Conservation (phyloP, 1,140 invertebrate genomes). For the Yoshiicerus persimilis region DNA sequence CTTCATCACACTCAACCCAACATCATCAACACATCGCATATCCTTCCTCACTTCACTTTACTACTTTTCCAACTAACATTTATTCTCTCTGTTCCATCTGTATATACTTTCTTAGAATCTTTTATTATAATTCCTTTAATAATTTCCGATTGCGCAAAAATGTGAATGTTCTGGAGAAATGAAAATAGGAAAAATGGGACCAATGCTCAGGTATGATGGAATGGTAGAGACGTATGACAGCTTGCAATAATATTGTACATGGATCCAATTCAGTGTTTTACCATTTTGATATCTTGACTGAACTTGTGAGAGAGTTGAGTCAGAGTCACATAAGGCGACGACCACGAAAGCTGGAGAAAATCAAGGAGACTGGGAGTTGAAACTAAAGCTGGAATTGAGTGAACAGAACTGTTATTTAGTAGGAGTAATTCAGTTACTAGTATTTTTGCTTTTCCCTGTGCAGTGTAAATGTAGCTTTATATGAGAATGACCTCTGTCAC, state of each 20-base stretch:
- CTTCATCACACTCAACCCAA: background rate
- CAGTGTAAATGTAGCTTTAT: background rate
- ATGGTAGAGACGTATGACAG: background rate
- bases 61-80: background rate
- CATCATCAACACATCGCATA: background rate
- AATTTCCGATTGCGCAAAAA: too few relatives aligned
- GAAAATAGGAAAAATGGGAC: too few relatives aligned
- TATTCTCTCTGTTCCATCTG: background rate
- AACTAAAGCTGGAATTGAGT: background rate
- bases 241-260: background rate
- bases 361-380: background rate
- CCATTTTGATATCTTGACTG: background rate
- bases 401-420: background rate
- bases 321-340: background rate
- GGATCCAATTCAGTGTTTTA: background rate
- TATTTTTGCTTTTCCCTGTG: background rate
- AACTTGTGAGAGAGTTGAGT: background rate
- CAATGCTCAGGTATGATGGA: background rate
- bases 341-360: background rate
- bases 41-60: background rate
- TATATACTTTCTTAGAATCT: too few relatives aligned
- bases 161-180: too few relatives aligned
- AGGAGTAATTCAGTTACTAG: background rate
- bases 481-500: constrained; percentile 14
- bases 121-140: too few relatives aligned